Evolutionary conservation across 2,797 vertebrate species (phyloP), one percentile per base, ranked within the genome.

Genomic region (Paguma larvata): DNA sequence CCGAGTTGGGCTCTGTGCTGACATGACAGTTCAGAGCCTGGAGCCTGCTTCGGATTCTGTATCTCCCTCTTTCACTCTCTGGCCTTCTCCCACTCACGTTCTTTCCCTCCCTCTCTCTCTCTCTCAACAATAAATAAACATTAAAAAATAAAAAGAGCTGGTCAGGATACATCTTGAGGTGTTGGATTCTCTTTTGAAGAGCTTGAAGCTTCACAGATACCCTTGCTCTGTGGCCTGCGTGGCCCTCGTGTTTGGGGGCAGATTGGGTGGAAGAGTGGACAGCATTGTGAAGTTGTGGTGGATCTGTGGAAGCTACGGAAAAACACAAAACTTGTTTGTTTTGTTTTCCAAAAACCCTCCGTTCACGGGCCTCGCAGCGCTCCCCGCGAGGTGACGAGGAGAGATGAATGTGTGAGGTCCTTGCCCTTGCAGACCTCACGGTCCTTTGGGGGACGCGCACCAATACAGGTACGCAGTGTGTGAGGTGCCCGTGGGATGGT

Each of bases 131-230:
- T n/a, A n/a, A n/a, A n/a, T n/a, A n/a, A n/a, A n/a, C n/a, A n/a
- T n/a, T n/a, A n/a, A n/a, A n/a, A n/a, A n/a, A n/a, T n/a, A n/a
- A n/a, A n/a, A n/a, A n/a, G n/a, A n/a, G n/a, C n/a, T n/a, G n/a
- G n/a, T n/a, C 53, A 48, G 38, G 75, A 25, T 38, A 4, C 23
- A 3, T 38, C 62, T 3, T 12, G 19, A 67, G n/a, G 23, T 59
- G 34, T 53, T n/a, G 41, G 19, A 59, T 5, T 79, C 23, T 2
- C 16, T n/a, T 72, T 77, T 67, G 70, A 19, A 68, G 30, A 34
- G 32, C 25, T 27, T 46, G 56, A n/a, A 23, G 46, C 51, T 34
- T 44, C 6, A 0, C 0, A 27, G 48, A 21, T 7, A 6, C 0
- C 1, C 53, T 51, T 3, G 51, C 41, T 41, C 6, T 70, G 92